These are phyloP conservation scores for Penaeus vannamei DNA, from an alignment of 1,140 invertebrate species.

Conservation along the genomic window DNA sequence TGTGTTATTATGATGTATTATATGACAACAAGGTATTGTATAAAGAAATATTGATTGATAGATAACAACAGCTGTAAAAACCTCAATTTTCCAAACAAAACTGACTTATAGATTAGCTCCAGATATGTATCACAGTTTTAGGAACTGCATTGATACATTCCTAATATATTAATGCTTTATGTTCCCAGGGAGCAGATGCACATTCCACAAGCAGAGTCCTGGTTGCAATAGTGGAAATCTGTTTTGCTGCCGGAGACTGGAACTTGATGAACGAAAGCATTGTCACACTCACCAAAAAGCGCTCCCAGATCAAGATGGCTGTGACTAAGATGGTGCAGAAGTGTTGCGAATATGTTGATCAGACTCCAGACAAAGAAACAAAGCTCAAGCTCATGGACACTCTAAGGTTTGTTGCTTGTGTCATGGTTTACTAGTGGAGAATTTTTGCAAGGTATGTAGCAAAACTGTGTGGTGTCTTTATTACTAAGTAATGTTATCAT, in stretches of 20 bases:
- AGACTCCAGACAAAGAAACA: conserved; percentile 90
- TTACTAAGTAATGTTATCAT: too few relatives aligned
- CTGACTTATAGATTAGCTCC: neutral
- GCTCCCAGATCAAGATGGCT: conserved; percentile 97
- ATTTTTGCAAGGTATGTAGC: too few relatives aligned
- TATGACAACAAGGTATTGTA: too few relatives aligned
- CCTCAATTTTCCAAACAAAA: too few relatives aligned
- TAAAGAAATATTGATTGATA: too few relatives aligned
- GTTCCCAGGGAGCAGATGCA: conserved; percentile 89
- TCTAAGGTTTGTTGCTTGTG: conserved; percentile 78
- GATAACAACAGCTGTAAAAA: too few relatives aligned
- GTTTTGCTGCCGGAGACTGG: conserved; percentile 94
- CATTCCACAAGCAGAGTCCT: conserved; percentile 93
- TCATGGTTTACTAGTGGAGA: conserved; percentile 45
- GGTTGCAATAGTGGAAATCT: conserved; percentile 95
- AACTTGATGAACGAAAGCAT: conserved; percentile 95
- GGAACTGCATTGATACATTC: neutral
- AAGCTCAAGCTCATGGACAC: conserved; percentile 97
- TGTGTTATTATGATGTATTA: too few relatives aligned
- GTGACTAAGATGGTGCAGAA: conserved; percentile 99
- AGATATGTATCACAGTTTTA: neutral
- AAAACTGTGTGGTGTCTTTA: too few relatives aligned
- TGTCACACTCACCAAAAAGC: conserved; percentile 89
- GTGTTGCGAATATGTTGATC: conserved; percentile 89
- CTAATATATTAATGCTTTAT: conserved; percentile 30